Conservation (phyloP, 2,113 vertebrate genomes). For the Hydrolagus affinis region DNA sequence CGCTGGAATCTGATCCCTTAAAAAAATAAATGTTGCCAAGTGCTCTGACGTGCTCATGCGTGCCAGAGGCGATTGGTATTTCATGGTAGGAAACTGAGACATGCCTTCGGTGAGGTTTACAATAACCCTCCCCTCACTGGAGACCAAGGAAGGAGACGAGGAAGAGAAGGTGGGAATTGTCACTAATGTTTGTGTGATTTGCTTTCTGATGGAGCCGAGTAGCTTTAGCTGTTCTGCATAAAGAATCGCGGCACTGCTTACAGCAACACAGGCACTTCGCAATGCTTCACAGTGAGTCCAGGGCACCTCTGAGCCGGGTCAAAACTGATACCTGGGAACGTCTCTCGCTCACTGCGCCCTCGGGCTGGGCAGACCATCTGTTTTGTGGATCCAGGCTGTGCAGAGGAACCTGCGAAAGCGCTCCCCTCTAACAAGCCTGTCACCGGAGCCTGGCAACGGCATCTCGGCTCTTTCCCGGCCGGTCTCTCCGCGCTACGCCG, state of each 20-base stretch:
- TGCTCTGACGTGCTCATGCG: too few relatives aligned
- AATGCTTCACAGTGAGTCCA: background rate
- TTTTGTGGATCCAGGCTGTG: background rate
- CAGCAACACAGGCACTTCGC: background rate
- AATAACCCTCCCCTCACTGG: background rate
- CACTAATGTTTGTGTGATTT: too few relatives aligned
- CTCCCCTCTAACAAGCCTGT: background rate
- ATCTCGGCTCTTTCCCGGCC: background rate
- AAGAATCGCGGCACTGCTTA: too few relatives aligned
- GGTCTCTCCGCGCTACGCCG: background rate
- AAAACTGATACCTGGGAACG: background rate
- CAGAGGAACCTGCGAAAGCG: too few relatives aligned
- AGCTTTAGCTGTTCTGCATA: too few relatives aligned
- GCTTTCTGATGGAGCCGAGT: too few relatives aligned
- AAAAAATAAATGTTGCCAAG: background rate
- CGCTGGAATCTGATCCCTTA: background rate
- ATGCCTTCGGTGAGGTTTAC: background rate
- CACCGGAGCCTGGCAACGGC: background rate
- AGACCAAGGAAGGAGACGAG: background rate
- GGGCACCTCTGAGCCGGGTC: background rate
- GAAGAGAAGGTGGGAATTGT: too few relatives aligned
- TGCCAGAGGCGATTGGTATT: background rate
- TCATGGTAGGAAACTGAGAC: background rate
- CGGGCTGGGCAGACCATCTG: slow-evolving; percentile 11
- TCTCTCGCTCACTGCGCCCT: background rate